Evolutionary conservation across 1,140 invertebrate species (phyloP).

Genomic region (Amphibalanus amphitrite): DNA sequence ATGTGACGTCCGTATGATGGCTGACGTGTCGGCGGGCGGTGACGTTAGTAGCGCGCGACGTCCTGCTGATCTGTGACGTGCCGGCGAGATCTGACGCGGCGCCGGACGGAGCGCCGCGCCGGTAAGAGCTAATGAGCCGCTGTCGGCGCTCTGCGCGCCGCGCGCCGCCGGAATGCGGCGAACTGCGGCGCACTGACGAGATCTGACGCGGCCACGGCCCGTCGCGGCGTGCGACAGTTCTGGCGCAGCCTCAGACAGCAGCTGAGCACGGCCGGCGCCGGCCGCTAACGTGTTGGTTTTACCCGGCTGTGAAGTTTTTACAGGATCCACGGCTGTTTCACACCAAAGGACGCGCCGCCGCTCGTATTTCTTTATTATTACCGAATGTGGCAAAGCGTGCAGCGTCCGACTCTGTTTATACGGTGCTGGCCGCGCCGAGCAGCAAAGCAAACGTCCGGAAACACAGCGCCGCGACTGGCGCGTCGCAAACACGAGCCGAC

Average conservation of each 20-base stretch:
- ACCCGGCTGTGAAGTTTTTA: slow-evolving; percentile 1
- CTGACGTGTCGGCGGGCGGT: neutral
- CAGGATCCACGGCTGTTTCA: neutral
- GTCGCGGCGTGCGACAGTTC: neutral
- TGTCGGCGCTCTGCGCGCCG: neutral
- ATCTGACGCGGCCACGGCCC: neutral
- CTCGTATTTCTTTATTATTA: slow-evolving; percentile 2
- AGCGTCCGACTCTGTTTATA: neutral
- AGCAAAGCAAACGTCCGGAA: neutral
- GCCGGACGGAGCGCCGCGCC: neutral
- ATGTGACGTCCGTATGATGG: neutral
- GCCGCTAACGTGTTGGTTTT: neutral
- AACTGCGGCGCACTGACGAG: neutral
- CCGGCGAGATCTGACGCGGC: neutral
- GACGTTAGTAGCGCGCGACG: too few relatives aligned
- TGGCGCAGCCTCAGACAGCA: neutral
- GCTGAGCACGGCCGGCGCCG: neutral
- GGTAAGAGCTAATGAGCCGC: neutral
- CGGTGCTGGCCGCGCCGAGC: too few relatives aligned
- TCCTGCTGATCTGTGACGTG: neutral
- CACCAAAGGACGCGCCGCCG: neutral
- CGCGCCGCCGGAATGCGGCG: neutral
- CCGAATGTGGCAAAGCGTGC: neutral
- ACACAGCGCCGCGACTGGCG: neutral
- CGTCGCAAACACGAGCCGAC: too few relatives aligned